These are phyloP conservation scores for Lasioglossum figueresi DNA, from an alignment of 2,888 invertebrate genomes.

Conservation along the genomic window DNA sequence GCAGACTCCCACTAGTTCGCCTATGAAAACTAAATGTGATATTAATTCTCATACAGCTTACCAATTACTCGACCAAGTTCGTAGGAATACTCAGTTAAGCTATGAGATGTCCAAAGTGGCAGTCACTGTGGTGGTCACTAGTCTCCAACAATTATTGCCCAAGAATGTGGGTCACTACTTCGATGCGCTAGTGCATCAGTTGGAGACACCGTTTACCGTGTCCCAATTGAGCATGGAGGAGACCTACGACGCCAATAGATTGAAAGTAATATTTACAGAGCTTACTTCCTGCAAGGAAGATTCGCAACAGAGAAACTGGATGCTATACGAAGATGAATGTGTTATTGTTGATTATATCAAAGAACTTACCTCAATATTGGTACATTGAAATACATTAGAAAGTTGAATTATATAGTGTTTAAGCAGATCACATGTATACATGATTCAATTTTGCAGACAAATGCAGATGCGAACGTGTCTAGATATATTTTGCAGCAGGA, in stretches of 20 bases:
- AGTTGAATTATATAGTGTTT: background rate
- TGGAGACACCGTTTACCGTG: conserved; percentile 86
- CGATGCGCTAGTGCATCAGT: conserved; percentile 85
- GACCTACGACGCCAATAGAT: conserved; percentile 92
- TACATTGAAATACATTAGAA: conserved; percentile 79
- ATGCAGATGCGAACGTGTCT: conserved; percentile 95
- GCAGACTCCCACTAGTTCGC: conserved; percentile 73
- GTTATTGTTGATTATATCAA: conserved; percentile 94
- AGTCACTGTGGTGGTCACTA: conserved; percentile 90
- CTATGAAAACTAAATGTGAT: conserved; percentile 77
- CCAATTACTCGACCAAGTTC: conserved; percentile 91
- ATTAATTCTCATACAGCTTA: conserved; percentile 86
- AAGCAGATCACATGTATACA: background rate
- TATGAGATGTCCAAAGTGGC: conserved; percentile 94
- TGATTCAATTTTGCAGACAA: conserved; percentile 87
- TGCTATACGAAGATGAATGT: conserved; percentile 96
- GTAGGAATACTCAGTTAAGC: conserved; percentile 93
- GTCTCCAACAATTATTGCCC: conserved; percentile 86
- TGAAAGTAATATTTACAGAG: conserved; percentile 93
- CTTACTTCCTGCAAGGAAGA: conserved; percentile 96
- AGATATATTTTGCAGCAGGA: conserved; percentile 93
- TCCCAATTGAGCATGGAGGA: conserved; percentile 90
- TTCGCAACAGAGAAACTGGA: conserved; percentile 98
- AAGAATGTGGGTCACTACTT: conserved; percentile 87
- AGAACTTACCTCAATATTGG: conserved; percentile 93